phyloP scores from a whole-genome alignment of 2,113 vertebrate genomes.

The Chunga burmeisteri region DNA sequence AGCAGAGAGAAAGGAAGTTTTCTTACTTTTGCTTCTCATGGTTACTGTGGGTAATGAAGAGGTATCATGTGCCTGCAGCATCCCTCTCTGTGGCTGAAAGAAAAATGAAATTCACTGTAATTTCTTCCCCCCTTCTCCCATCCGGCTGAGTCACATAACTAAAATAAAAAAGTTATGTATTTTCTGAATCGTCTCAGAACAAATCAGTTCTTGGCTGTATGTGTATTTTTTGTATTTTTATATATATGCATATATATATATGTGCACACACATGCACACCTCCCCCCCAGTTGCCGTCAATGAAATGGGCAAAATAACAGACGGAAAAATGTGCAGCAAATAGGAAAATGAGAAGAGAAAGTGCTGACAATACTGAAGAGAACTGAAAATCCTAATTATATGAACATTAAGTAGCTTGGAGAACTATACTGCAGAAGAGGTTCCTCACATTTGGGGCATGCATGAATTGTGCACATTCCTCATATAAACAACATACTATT shows the following conservation, averaged over 20 bases:
- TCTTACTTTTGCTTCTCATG: slow-evolving; percentile 89
- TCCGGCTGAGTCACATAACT: background rate
- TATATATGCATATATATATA: no score
- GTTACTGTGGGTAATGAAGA: slow-evolving; percentile 85
- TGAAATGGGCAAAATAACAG: background rate
- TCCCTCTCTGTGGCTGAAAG: slow-evolving; percentile 80
- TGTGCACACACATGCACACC: fast-evolving
- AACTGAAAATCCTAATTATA: background rate
- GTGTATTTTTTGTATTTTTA: background rate
- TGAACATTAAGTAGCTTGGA: background rate
- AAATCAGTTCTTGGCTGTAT: background rate
- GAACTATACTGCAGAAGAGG: background rate
- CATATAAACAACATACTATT: background rate
- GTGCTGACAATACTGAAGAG: background rate
- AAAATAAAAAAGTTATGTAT: background rate
- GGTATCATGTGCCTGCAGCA: slow-evolving; percentile 81
- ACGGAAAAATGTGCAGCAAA: background rate
- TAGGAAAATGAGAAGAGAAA: background rate
- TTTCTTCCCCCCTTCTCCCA: background rate
- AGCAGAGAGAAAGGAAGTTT: background rate
- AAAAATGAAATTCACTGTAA: slow-evolving; percentile 7
- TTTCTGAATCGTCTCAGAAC: background rate
- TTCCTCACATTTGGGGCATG: background rate
- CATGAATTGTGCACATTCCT: background rate
- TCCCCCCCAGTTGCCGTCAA: background rate